Base-by-base conservation (phyloP, 2,888 invertebrate genomes). In the Spodoptera exigua region DNA sequence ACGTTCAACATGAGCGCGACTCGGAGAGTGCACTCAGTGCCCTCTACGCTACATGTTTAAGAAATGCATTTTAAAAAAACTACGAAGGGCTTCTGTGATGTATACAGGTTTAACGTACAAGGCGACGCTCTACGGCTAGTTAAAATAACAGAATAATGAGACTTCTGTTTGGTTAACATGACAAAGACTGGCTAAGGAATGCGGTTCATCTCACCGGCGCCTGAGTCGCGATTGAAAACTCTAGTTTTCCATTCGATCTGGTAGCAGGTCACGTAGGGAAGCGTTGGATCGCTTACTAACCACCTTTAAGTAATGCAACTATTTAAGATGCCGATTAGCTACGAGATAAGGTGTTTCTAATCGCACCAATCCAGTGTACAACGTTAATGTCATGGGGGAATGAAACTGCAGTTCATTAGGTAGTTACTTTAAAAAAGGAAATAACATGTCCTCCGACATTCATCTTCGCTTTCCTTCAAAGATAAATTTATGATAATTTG, bases 141-240 rank as follows among this genome's bases (percentile, higher is more conserved):
- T 93, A 92, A 93, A 92, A 92, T 93, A 91, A 88, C 91, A 89
- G 90, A 88, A 91, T 92, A 92, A 90, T 89, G 89, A 90, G 84
- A 78, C 82, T 82, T 80, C 81, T 90, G 89, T 91, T 91, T 91
- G 89, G 87, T 92, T 93, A 89, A 87, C 92, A 91, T 91, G 89
- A 93, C 93, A 93, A 92, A 88, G 89, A 83, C 81, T 81, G 74
- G 80, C 78, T 68, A 73, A 70, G 90, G 92, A 91, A 92, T 92
- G 91, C 81, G 74, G 88, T 89, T 85, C 88, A 86, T 88, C 87
- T 88, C 80, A 80, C 82, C 87, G 89, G 85, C 91, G 89, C 88
- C 81, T 78, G 78, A 63, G 74, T 77, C 64, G 81, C 80, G 76
- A 86, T 86, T 83, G 84, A 71, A 84, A 85, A 83, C 84, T 81